Percentiles rank a stretch among this genome's conserved stretches.
phyloP scores from a whole-genome alignment of 1,140 invertebrate species.

The Aphis craccivora region DNA sequence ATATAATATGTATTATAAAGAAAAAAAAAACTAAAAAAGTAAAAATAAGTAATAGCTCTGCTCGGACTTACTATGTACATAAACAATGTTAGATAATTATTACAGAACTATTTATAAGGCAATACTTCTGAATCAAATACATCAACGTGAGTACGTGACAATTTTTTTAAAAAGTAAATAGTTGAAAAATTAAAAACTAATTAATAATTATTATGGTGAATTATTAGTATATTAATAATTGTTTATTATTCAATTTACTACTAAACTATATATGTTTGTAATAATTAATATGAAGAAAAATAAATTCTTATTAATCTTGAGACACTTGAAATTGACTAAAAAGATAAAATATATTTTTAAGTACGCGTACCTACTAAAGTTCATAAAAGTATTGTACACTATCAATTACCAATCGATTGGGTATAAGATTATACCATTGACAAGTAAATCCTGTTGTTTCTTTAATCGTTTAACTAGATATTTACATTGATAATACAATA shows the following conservation, averaged over 20 bases:
- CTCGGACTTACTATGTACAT: background rate
- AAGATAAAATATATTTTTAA: background rate
- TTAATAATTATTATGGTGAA: background rate
- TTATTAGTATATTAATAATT: background rate
- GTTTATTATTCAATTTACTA: background rate
- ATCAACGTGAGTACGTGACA: too few species aligned
- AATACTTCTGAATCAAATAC: background rate
- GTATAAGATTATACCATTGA: background rate
- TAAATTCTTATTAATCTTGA: background rate
- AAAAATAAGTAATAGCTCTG: background rate
- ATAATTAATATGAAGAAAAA: background rate
- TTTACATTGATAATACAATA: background rate
- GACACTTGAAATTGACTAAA: background rate
- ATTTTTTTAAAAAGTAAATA: too few species aligned
- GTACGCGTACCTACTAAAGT: background rate
- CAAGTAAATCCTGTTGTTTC: background rate
- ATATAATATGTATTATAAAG: background rate
- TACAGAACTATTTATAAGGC: background rate
- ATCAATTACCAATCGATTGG: background rate
- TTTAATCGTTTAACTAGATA: background rate
- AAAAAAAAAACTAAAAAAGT: background rate
- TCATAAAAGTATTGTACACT: background rate
- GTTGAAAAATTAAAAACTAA: too few species aligned
- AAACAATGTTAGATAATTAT: background rate
- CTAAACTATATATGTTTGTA: background rate